Base-by-base conservation (phyloP, 1,140 invertebrate species). In the Nylanderia fulva region DNA sequence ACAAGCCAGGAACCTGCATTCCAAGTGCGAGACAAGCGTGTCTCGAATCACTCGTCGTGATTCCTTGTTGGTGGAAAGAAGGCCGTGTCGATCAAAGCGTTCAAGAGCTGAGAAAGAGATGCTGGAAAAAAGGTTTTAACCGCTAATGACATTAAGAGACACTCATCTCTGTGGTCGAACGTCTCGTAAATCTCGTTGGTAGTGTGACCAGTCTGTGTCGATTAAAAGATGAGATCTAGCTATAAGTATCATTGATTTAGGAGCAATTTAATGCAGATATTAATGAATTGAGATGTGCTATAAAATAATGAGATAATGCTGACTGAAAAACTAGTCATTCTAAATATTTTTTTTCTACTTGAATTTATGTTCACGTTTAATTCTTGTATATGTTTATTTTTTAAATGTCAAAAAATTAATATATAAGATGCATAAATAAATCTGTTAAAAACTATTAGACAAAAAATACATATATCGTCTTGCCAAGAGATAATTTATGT, bases 101-200 rank as follows among this genome's bases (percentile, higher is more conserved):
- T 48, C 39, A 56, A 58, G 27, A 52, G 75, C 61, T 33, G 63
- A 71, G 52, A 58, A 29, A 21, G 39, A 66, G 56, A n/a, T 58
- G 61, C 29, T 71, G n/a, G 39, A 85, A 83, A 71, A 48, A 86
- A 84, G 21, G 48, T 45, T 77, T 84, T 54, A 82, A 68, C 77
- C 83, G 87, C 84, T 89, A 89, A 89, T 89, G 77, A 88, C 77
- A 79, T 88, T 89, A 89, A 89, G 76, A 87, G 84, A 86, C 88
- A 72, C 64, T 79, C 77, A 69, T 89, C 84, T 75, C 84, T 42
- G 33, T 71, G 33, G 42, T 83, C 72, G 72, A 84, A 86, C 69
- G 72, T 69, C 87, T 82, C 71, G 58, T 89, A 89, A 89, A 89
- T 88, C 88, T 88, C 56, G 45, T 54, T n/a, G 42, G 1, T 6